Evolutionary conservation across 53 echinoderm and acorn worm species (phyloP), one percentile per base, ranked within the genome.

Genomic region (Arbacia lixula): DNA sequence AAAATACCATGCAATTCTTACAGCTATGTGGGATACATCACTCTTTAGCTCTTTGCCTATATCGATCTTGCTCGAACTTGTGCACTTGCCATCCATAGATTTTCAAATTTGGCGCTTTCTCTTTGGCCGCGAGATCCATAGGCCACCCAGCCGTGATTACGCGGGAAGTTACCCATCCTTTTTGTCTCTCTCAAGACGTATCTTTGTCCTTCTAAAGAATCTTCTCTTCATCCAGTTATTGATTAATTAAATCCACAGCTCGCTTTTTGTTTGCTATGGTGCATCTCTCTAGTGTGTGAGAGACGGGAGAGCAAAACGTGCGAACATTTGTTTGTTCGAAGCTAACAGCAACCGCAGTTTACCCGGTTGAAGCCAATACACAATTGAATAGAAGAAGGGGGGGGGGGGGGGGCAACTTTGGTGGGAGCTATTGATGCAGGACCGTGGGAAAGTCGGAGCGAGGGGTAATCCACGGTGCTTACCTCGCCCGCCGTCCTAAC

Each of bases 161-260:
- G 69, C 69, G 46, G 27, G 69, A 69, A 69, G 69, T 69, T 43
- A 43, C 69, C 27, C n/a, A n/a, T n/a, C 69, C 69, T 69, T 69
- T 69, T 69, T 27, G 40, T 43, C 37, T 0, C 1, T n/a, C n/a
- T n/a, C 1, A 21, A 43, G 10, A 29, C 28, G 69, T 69, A 69
- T 69, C 69, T 69, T 69, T 50, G 74, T 50, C 74, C 74, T 14
- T 46, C 8, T 46, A 46, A 10, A 46, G 46, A 8, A 8, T 21
- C n/a, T 56, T 56, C 27, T 58, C 12, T 77, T 58, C 57, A 41
- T 40, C 4, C 57, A 19, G 58, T 77, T 77, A 77, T 77, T 60
- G 77, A 77, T 77, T 77, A 77, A 77, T 77, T 77, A 77, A 77
- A 77, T 77, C 77, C 77, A 37, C 74, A 72, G 54, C 35, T 32